Evolutionary conservation across 2,113 vertebrate species (phyloP), one percentile per base, ranked within the genome.

Genomic region (Jaculus jaculus): DNA sequence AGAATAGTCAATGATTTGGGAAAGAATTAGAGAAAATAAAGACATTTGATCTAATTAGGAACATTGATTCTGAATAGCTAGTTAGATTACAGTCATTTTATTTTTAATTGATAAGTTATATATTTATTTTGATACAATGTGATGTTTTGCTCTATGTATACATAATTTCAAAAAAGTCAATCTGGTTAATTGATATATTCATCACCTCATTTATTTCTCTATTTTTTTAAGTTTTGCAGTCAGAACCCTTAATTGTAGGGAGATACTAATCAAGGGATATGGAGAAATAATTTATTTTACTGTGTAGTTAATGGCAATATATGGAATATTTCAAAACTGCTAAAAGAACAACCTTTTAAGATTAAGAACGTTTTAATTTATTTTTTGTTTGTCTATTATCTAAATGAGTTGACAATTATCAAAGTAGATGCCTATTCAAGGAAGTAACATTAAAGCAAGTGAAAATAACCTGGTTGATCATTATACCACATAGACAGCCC

Each of bases 21-120:
- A 88, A 95, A 89, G 3, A 3, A 77, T 66, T 51, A 72, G 69
- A 81, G n/a, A 77, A 92, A 81, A 60, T 66, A 80, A 58, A 69
- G 7, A 11, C 17, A n/a, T 20, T 61, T 82, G 65, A 58, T 3
- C 10, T 65, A 85, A 42, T 12, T 65, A 85, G 9, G 7, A 89
- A 21, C 0, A 24, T 7, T 66, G 68, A 66, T 82, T 95, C 78
- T 60, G 32, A 89, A 61, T 32, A 2, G 4, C 47, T 24, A 42
- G 7, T 21, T 21, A 78, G 11, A 93, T 78, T 61, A 75, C 28
- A 18, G 15, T 12, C 5, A 24, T 23, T 84, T 32, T 82, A 37
- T 65, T 65, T 51, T 63, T 15, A 54, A 66, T 17, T 74, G 58
- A 83, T 21, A 83, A 74, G 72, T 54, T 42, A 73, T 47, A 28